These are phyloP conservation scores for Alfaro cultratus DNA, from an alignment of 2,797 vertebrate species.

Conservation along the genomic window DNA sequence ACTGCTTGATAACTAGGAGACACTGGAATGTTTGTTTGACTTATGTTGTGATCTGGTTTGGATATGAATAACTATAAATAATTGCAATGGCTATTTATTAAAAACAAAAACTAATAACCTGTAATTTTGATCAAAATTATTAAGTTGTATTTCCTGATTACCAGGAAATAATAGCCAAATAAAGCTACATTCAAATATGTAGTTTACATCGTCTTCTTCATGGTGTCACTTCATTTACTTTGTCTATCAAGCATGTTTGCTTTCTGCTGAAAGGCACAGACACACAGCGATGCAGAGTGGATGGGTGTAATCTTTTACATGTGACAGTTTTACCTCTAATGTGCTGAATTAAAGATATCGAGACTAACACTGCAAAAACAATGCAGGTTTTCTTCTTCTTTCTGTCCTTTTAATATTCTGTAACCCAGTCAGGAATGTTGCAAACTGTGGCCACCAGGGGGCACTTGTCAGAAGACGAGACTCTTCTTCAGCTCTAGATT, in stretches of 20 bases:
- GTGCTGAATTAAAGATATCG: background rate
- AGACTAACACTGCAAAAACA: background rate
- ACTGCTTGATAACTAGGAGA: background rate
- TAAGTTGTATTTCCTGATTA: too few relatives aligned
- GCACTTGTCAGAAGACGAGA: background rate
- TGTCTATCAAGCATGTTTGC: background rate
- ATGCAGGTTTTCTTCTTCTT: background rate
- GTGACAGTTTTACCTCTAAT: background rate
- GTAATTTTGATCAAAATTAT: too few relatives aligned
- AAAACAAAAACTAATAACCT: too few relatives aligned
- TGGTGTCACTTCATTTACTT: background rate
- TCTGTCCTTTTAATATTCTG: background rate
- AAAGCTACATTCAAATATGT: background rate
- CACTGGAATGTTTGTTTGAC: too few relatives aligned
- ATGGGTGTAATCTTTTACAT: background rate
- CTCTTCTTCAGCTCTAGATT: background rate
- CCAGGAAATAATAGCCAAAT: background rate
- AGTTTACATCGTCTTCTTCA: background rate
- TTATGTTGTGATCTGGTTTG: too few relatives aligned
- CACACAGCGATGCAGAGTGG: background rate
- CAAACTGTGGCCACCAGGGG: background rate
- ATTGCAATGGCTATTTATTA: too few relatives aligned
- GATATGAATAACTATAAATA: too few relatives aligned
- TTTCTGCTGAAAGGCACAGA: background rate
- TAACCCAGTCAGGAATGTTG: background rate